Evolutionary conservation across 2,888 invertebrate species (phyloP), one percentile per base, ranked within the genome.

Genomic region (Agriopis leucophaearia): DNA sequence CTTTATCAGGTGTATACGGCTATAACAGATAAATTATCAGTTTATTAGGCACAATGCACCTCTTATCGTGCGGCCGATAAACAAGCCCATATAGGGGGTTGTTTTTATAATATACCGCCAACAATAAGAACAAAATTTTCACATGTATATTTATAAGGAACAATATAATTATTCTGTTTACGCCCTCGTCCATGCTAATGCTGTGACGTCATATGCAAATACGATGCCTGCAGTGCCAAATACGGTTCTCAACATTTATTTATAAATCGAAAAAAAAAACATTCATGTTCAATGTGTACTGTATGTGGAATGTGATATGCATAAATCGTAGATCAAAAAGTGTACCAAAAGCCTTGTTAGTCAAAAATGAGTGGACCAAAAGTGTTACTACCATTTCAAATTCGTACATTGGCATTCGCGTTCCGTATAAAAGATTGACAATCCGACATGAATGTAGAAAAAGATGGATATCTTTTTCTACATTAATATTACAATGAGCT

Each of bases 231-330:
- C 62, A 72, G 74, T 74, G 74, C 71, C 61, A 60, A 52, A 70
- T 60, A 65, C 52, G 45, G 48, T 64, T 64, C 54, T 45, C 56
- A 52, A 51, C 40, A 66, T 48, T 54, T n/a, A 70, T 45, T 51
- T 51, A 50, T 44, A 61, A 51, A 66, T 73, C 70, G 54, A 54
- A 75, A 52, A 50, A 79, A 73, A 80, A 80, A 83, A 84, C 76
- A 84, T 81, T 76, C 76, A 82, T 88, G 88, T 91, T 88, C 78
- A 89, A 91, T 89, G 91, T 91, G 91, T 92, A 89, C 88, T 90
- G 91, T 88, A 89, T 85, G 88, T 91, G 85, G 85, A 79, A 88
- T 84, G 89, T 89, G 87, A 88, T 88, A 88, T 88, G 87, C 85
- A 83, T 74, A 81, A 80, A 82, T 86, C 76, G 75, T 83, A 77